A percentile compares a stretch with the other conserved stretches of the same genome.
These are phyloP conservation scores for Xestia rhomboidea DNA, from an alignment of 2,888 invertebrate genomes.

Conservation along the genomic window DNA sequence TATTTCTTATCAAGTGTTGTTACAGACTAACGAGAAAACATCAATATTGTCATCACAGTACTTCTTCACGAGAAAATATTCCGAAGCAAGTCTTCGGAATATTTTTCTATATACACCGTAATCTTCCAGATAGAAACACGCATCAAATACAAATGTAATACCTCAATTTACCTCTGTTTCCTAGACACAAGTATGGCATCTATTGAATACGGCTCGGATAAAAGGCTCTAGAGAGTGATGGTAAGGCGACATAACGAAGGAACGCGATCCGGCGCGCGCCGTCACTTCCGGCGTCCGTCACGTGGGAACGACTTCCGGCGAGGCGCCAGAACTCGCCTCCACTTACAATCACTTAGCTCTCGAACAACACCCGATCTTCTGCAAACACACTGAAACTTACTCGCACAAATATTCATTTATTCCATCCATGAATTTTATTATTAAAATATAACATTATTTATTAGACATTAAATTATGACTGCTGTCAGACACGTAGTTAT, in stretches of 20 bases:
- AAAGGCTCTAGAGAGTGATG: conserved; percentile 77
- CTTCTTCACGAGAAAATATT: not conserved
- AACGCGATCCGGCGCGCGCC: conserved; percentile 86
- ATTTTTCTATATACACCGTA: conserved; percentile 7
- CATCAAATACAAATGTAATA: conserved; percentile 59
- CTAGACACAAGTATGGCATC: conserved; percentile 63
- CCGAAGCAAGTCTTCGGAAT: not conserved
- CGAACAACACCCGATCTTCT: conserved; percentile 78
- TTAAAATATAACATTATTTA: conserved; percentile 10
- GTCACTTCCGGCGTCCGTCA: conserved; percentile 89
- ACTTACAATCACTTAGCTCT: conserved; percentile 89
- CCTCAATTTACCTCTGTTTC: conserved; percentile 59
- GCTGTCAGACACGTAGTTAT: conserved; percentile 42
- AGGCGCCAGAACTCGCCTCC: conserved; percentile 86
- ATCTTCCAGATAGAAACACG: conserved; percentile 19
- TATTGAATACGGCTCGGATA: conserved; percentile 71
- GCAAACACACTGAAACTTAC: conserved; percentile 74
- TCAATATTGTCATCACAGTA: conserved; percentile 1
- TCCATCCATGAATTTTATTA: conserved; percentile 45
- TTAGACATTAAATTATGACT: conserved; percentile 29
- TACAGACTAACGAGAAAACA: not conserved
- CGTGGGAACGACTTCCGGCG: conserved; percentile 89
- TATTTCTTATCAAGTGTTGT: conserved; percentile 18
- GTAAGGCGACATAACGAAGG: conserved; percentile 84
- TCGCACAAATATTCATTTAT: conserved; percentile 68